Evolutionary conservation across 2,888 invertebrate species (phyloP).

Genomic region (Tryphoninae sp.): DNA sequence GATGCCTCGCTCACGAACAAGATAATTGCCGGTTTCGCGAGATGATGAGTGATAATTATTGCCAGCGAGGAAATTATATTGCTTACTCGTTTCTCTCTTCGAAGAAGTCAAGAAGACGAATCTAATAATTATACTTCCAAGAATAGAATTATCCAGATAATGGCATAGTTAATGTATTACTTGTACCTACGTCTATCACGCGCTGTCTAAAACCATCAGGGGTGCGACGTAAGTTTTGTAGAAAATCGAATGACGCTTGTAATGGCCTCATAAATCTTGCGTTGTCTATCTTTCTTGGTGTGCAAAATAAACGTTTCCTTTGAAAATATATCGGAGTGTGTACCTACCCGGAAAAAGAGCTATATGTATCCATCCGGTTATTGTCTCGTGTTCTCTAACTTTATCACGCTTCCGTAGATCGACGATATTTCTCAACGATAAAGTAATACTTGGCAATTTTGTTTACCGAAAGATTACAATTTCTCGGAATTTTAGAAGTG

Average conservation of each 20-base stretch:
- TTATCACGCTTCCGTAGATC: conserved; percentile 42
- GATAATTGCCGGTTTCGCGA: conserved; percentile 49
- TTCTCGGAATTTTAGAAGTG: too few species aligned
- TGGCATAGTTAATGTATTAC: conserved; percentile 25
- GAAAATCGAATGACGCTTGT: conserved; percentile 22
- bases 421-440: conserved; percentile 31
- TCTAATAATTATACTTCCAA: conserved; percentile 36
- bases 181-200: not conserved
- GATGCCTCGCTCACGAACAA: conserved; percentile 27
- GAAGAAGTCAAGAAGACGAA: conserved; percentile 35
- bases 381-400: conserved; percentile 9
- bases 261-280: conserved; percentile 36
- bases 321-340: not conserved
- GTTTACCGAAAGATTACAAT: not conserved
- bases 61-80: conserved; percentile 48
- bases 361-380: not conserved
- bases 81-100: conserved; percentile 14
- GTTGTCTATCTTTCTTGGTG: not conserved
- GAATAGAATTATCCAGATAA: conserved; percentile 40
- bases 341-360: not conserved
- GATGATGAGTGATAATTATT: conserved; percentile 58
- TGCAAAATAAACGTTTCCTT: not conserved
- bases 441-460: not conserved
- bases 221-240: conserved; percentile 37
- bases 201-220: not conserved